Evolutionary conservation across 1,140 invertebrate species (phyloP), one percentile per base, ranked within the genome.

Genomic region (Bradysia coprophila): DNA sequence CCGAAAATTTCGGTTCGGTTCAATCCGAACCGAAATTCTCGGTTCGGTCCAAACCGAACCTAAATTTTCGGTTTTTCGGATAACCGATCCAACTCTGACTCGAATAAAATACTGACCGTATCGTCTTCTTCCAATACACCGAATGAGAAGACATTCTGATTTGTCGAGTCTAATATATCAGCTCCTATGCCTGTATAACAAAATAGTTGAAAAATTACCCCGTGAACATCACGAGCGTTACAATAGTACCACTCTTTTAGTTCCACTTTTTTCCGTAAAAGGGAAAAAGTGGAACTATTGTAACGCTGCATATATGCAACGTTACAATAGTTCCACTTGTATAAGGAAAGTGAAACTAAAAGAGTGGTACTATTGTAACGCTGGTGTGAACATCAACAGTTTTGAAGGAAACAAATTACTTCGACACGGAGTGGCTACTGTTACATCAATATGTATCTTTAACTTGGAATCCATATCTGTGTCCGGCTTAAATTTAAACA

Each of bases 91-190:
- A 90, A 97, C 78, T 87, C 89, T 1, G n/a, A n/a, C n/a, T n/a
- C n/a, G n/a, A n/a, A n/a, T n/a, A n/a, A n/a, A n/a, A n/a, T n/a
- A n/a, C n/a, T n/a, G n/a, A n/a, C n/a, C n/a, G 85, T 85, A 45
- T 82, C 78, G 55, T 94, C 88, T 60, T 89, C 76, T 45, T 82
- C 65, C 24, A 95, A 64, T 24, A 74, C 65, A 6, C 90, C 88
- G 64, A 87, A 87, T 44, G 76, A 77, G 48, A 81, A 72, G 1
- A 86, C 72, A 66, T 89, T 87, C 63, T 94, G 82, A 52, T 89
- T 86, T 1, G 89, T 95, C 9, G 85, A 81, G 66, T 97, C 92
- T 42, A 96, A 65, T 41, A 95, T 78, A 72, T 97, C 91, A 38
- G 91, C 88, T 42, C 92, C 91, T 42, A 96, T 68, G 45, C 69